A percentile compares a stretch with the other conserved stretches of the same genome.
Conservation (phyloP, 2,797 vertebrate genomes). For the Clarias laeviceps region DNA sequence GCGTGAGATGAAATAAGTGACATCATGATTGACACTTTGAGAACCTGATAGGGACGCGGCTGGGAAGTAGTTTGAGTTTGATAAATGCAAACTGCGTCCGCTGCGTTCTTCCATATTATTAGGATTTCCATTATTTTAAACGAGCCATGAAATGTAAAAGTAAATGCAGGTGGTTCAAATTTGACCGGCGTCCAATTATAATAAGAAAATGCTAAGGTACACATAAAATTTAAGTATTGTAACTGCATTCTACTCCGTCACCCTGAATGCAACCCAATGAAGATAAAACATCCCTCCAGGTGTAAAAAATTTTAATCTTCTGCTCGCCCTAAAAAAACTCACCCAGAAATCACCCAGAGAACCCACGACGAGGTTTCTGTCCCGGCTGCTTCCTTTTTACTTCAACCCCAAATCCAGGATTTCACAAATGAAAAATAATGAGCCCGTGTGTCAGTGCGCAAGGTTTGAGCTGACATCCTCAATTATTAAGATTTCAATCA, state of each 20-base stretch:
- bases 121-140: too few species aligned
- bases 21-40: too few species aligned
- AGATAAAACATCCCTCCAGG: background rate
- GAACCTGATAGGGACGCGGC: too few species aligned
- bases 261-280: background rate
- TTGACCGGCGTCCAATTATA: background rate
- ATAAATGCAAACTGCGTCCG: too few species aligned
- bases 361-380: background rate
- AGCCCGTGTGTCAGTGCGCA: constrained; percentile 1
- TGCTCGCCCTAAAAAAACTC: background rate
- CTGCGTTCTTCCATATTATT: too few species aligned
- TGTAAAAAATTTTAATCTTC: background rate
- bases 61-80: too few species aligned
- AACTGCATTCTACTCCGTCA: background rate
- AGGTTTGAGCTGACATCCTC: constrained; percentile 2
- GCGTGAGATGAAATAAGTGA: too few species aligned
- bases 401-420: background rate
- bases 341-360: background rate
- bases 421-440: constrained; percentile 27
- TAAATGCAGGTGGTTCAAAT: background rate
- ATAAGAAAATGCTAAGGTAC: background rate
- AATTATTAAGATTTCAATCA: constrained; percentile 42
- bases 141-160: background rate
- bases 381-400: background rate
- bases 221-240: background rate